Percentiles rank a stretch among this genome's conserved stretches.
Conservation (phyloP, 2,888 invertebrate genomes). For the Xestia rhomboidea region DNA sequence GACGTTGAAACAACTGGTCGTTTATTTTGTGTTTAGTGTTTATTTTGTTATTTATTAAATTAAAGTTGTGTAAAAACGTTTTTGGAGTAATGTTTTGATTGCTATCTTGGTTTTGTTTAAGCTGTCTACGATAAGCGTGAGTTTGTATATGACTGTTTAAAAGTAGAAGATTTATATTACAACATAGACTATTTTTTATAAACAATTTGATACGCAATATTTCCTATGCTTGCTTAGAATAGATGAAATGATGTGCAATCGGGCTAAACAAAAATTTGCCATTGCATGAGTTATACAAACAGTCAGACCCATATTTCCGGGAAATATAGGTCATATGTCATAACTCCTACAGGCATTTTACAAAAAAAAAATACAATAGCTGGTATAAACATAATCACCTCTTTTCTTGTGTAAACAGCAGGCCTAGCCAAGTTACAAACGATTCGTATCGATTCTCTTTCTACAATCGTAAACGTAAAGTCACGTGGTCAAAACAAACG, state of each 20-base stretch:
- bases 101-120: constrained; percentile 14
- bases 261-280: neutral
- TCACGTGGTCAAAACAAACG: too few species aligned
- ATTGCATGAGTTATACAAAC: neutral
- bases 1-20: constrained; percentile 42
- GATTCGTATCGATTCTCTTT: too few species aligned
- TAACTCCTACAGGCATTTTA: neutral
- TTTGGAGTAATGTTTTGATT: constrained; percentile 45
- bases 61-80: constrained; percentile 33
- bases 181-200: neutral
- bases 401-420: neutral
- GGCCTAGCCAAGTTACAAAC: too few species aligned
- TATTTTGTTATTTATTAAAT: constrained; percentile 48
- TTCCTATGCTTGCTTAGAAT: neutral
- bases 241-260: neutral
- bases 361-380: too few species aligned
- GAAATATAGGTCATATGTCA: neutral
- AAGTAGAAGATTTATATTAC: neutral
- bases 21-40: constrained; percentile 48
- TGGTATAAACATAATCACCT: too few species aligned
- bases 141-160: neutral
- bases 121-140: neutral
- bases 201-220: neutral
- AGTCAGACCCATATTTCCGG: neutral
- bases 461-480: too few species aligned